Conservation (phyloP, 2,888 invertebrate genomes). For the Patella ulyssiponensis region DNA sequence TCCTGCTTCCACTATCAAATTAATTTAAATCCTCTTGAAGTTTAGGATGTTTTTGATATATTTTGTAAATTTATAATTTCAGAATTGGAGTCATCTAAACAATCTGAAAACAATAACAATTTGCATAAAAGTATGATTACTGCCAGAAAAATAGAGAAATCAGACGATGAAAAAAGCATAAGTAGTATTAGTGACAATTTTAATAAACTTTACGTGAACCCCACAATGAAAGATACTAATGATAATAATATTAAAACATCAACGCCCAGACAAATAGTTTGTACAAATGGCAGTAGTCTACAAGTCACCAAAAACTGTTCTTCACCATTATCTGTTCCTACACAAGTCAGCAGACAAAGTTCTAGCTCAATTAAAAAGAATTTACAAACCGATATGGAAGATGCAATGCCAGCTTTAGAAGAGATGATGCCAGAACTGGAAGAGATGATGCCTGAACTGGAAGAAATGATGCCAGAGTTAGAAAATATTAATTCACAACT, state of each 20-base stretch:
- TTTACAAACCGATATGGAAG: not conserved
- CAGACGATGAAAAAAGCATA: too few relatives aligned
- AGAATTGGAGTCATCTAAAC: too few relatives aligned
- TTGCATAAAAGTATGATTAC: too few relatives aligned
- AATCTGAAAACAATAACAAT: too few relatives aligned
- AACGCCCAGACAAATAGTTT: not conserved
- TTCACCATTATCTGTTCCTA: not conserved
- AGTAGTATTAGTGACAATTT: too few relatives aligned
- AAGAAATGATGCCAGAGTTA: not conserved
- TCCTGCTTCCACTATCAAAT: too few relatives aligned
- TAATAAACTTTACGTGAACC: too few relatives aligned
- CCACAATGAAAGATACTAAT: not conserved
- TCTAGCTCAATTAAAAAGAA: not conserved
- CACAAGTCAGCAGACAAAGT: not conserved
- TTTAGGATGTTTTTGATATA: too few relatives aligned
- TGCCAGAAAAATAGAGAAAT: too few relatives aligned
- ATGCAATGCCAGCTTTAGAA: constrained; percentile 16
- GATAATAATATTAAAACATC: not conserved
- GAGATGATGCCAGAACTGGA: constrained; percentile 11
- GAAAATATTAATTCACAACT: not conserved
- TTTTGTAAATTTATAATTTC: too few relatives aligned
- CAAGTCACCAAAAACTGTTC: not conserved
- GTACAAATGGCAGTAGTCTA: not conserved
- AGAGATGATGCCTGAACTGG: not conserved
- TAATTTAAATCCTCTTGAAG: too few relatives aligned